These are phyloP conservation scores for Cepaea hortensis DNA, from an alignment of 2,888 invertebrate genomes.

Conservation along the genomic window DNA sequence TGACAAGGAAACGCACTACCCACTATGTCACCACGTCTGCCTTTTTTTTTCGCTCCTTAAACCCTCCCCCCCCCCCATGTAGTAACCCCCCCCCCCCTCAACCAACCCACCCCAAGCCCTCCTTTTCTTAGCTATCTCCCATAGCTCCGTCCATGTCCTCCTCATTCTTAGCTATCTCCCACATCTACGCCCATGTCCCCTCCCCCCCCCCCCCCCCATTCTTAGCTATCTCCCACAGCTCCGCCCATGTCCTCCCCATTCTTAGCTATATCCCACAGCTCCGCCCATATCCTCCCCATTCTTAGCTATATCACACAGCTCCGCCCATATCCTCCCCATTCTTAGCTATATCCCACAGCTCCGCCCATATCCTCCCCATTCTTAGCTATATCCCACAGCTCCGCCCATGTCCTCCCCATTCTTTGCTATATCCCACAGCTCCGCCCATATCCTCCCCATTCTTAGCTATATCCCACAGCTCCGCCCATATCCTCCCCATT, in stretches of 20 bases:
- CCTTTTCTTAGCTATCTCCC: not conserved
- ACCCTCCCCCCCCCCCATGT: not conserved
- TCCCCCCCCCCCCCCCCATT: not conserved
- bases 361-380: not conserved
- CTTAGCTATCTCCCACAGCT: not conserved
- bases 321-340: not conserved
- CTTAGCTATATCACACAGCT: not conserved
- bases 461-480: not conserved
- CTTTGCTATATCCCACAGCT: not conserved
- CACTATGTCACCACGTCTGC: not conserved
- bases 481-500: not conserved
- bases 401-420: not conserved
- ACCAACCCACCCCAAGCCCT: not conserved
- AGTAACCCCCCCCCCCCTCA: not conserved
- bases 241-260: not conserved
- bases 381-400: too few relatives aligned
- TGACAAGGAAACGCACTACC: too few relatives aligned
- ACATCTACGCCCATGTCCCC: not conserved
- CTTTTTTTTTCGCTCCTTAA: not conserved
- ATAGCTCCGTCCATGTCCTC: not conserved
- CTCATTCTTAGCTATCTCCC: not conserved
- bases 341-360: not conserved
- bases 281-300: not conserved
- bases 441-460: not conserved
- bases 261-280: not conserved